Percentiles rank a stretch among this genome's conserved stretches.
phyloP scores from a whole-genome alignment of 2,113 vertebrate genomes.

The Chlorocebus sabaeus region DNA sequence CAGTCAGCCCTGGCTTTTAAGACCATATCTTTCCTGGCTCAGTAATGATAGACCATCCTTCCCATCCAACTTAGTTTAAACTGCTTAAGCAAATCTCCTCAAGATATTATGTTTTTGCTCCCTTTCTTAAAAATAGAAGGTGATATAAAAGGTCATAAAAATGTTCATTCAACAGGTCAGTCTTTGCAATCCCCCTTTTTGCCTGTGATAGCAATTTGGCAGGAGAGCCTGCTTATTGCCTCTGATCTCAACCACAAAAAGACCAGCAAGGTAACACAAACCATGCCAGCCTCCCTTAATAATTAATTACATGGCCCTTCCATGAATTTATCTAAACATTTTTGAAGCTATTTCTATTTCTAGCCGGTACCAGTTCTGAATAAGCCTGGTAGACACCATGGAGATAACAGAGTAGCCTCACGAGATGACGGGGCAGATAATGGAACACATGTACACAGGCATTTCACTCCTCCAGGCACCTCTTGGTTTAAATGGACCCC shows the following conservation, averaged over 20 bases:
- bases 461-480: not conserved
- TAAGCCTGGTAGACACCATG: not conserved
- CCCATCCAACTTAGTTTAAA: not conserved
- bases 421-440: not conserved
- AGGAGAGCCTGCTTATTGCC: not conserved
- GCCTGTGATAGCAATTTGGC: constrained; percentile 48
- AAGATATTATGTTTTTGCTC: not conserved
- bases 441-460: rapidly evolving
- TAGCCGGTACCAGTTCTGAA: not conserved
- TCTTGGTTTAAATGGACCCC: not conserved
- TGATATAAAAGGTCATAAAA: constrained; percentile 60
- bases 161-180: constrained; percentile 18
- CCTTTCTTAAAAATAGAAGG: constrained; percentile 51
- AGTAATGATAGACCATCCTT: not conserved
- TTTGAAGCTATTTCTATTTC: constrained; percentile 44
- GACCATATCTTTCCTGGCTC: constrained; percentile 22
- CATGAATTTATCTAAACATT: constrained; percentile 56
- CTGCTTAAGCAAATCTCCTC: constrained; percentile 37
- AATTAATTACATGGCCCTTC: constrained; percentile 42
- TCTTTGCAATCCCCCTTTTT: not conserved
- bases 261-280: constrained; percentile 36
- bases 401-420: constrained; percentile 24
- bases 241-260: constrained; percentile 51
- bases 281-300: constrained; percentile 27
- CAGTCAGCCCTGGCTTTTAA: not conserved